Percentiles rank a stretch among this genome's conserved stretches.
Evolutionary conservation across 2,113 vertebrate species (phyloP).

Genomic region (Hippocampus guttulatus): DNA sequence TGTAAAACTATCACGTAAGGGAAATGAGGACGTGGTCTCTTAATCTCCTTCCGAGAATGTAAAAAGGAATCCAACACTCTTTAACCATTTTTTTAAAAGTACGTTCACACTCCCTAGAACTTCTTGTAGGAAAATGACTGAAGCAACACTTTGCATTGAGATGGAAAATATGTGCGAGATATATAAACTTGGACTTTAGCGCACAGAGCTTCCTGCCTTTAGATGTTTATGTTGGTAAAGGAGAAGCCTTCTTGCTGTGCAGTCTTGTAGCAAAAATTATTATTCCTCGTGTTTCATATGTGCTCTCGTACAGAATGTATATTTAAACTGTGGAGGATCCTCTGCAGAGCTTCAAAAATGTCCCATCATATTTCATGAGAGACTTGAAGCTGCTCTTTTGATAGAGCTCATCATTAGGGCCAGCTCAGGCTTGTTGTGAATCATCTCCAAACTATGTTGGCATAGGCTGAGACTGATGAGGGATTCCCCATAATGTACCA

Average conservation of each 20-base stretch:
- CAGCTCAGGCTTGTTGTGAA: conserved; percentile 1
- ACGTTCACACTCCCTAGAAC: conserved; percentile 28
- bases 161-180: conserved; percentile 36
- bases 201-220: not conserved
- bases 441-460: not conserved
- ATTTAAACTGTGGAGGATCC: not conserved
- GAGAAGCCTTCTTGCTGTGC: conserved; percentile 20
- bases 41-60: conserved; percentile 56
- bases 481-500: not conserved
- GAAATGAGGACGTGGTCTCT: conserved; percentile 14
- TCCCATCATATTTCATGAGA: not conserved
- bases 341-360: not conserved
- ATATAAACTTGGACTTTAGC: conserved; percentile 45
- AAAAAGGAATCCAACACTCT: conserved; percentile 29
- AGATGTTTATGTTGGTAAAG: conserved; percentile 7
- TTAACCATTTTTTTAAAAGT: conserved; percentile 56
- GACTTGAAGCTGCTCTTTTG: not conserved
- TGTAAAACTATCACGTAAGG: conserved; percentile 10
- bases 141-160: conserved; percentile 21
- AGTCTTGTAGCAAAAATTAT: not conserved
- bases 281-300: conserved; percentile 7
- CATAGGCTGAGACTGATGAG: not conserved
- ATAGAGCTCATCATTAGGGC: not conserved
- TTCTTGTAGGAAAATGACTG: not conserved
- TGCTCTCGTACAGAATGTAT: conserved; percentile 3